These are phyloP conservation scores for Chondrosia reniformis DNA, from an alignment of 37 sponge, comb jelly and placozoan species.

Conservation along the genomic window DNA sequence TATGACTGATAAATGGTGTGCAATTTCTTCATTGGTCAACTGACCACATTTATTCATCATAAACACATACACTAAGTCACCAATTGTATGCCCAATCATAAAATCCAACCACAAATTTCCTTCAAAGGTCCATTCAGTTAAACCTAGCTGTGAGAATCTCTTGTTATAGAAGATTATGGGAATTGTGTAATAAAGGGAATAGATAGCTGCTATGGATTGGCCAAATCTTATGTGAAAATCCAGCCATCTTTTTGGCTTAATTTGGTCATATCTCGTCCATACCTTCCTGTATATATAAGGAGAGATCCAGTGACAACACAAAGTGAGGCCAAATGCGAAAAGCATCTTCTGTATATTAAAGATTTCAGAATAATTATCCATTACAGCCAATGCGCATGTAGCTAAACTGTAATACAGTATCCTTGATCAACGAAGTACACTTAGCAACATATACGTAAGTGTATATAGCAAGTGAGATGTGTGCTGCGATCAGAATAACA, in stretches of 20 bases:
- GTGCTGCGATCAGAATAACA: no score
- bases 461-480: no score
- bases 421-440: no score
- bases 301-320: background rate
- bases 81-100: background rate
- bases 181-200: background rate
- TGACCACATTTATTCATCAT: background rate
- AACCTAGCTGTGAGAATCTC: background rate
- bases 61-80: background rate
- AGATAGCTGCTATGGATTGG: background rate
- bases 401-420: no score
- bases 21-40: background rate
- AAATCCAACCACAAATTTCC: conserved; percentile 1
- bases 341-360: no score
- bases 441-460: no score
- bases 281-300: background rate
- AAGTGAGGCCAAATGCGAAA: background rate
- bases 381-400: no score
- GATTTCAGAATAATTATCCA: no score
- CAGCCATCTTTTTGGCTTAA: background rate
- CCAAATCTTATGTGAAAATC: background rate
- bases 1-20: background rate
- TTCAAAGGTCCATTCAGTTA: background rate
- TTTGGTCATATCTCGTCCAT: background rate
- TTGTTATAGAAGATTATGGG: background rate